Evolutionary conservation across 2,113 vertebrate genomes (phyloP), one percentile per base, ranked within the genome.

Genomic region (Lanius collurio): DNA sequence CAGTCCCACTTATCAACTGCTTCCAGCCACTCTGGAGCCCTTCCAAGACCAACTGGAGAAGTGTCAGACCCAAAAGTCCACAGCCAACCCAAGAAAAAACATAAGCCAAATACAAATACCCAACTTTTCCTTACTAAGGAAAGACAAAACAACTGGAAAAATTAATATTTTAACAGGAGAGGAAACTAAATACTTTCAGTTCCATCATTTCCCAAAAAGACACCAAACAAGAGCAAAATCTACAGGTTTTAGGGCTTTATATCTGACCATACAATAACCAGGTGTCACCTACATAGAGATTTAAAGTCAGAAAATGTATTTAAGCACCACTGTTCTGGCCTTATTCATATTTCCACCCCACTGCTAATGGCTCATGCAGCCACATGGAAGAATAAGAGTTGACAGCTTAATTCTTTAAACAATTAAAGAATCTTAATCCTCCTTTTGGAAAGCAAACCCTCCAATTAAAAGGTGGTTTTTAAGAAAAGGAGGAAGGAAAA

Each of bases 1-100:
- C 28, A 5, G 67, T 37, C 39, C 0, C 3, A 67, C 42, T 96
- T 97, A 97, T 97, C 95, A 86, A 17, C 33, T 5, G 21, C 11
- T 35, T 86, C 39, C 96, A 97, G 94, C 50, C 76, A 22, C 15
- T 17, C 88, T 95, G 96, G 90, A 93, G 42, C 33, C 39, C 19
- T 63, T 63, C 92, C 95, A 97, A 28, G 10, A 65, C 17, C 92
- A 77, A 37, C 67, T 52, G 49, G 23, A 76, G n/a, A 67, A 50
- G 79, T 11, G 53, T 69, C 78, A 94, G 90, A 46, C 57, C 27
- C 23, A 2, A 56, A 62, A 68, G 3, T 2, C 31, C 60, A 85
- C 49, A 16, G 41, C 20, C 69, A n/a, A 37, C 23, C 3, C 15
- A 14, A 37, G n/a, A n/a, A 17, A 26, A 57, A 42, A 55, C 13